Conservation (phyloP, 2,797 vertebrate species). For the Phataginus tricuspis region DNA sequence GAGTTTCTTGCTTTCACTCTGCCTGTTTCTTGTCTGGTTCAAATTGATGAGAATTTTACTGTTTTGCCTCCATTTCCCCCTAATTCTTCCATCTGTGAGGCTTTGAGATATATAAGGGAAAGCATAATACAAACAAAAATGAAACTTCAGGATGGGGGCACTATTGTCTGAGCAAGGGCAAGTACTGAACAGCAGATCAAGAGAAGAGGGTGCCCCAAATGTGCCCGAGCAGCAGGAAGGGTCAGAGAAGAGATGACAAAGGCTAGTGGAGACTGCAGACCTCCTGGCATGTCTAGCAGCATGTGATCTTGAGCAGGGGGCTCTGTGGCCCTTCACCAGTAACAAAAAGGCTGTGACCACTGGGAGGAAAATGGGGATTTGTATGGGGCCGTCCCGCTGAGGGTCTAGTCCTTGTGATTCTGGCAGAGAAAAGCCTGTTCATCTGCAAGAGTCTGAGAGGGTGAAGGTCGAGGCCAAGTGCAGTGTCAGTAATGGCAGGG, state of each 20-base stretch:
- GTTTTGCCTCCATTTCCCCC: background rate
- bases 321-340: background rate
- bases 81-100: background rate
- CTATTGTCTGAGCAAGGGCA: background rate
- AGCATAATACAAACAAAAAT: background rate
- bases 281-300: background rate
- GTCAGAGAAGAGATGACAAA: background rate
- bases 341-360: background rate
- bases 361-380: background rate
- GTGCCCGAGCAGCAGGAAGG: background rate
- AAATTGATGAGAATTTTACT: background rate
- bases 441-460: background rate
- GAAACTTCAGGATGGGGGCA: background rate
- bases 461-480: background rate
- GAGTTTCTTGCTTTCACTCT: background rate
- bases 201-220: background rate
- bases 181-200: background rate
- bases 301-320: constrained; percentile 53
- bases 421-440: background rate
- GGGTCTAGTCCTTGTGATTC: background rate
- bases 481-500: background rate
- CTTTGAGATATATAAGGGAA: background rate
- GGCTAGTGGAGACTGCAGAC: background rate
- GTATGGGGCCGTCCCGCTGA: background rate
- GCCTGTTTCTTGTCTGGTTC: background rate